These are phyloP conservation scores for Geococcyx californianus DNA, from an alignment of 2,113 vertebrate species.

Conservation along the genomic window DNA sequence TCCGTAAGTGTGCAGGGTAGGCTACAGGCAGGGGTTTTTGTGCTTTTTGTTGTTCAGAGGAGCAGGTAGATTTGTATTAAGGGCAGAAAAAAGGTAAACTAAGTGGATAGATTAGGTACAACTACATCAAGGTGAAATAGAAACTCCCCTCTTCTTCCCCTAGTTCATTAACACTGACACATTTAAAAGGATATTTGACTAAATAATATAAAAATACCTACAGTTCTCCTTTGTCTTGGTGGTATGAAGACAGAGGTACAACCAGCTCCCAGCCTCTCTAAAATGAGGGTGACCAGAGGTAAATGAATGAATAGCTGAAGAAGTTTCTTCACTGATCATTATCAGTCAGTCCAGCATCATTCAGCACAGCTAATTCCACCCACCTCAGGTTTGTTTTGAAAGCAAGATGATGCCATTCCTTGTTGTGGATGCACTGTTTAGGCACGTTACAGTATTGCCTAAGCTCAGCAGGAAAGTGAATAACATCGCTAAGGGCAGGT, in stretches of 20 bases:
- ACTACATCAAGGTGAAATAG: background rate
- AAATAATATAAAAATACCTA: background rate
- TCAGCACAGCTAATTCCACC: conserved; percentile 45
- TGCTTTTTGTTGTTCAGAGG: background rate
- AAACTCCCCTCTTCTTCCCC: background rate
- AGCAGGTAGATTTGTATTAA: conserved; percentile 42
- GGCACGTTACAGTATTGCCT: conserved; percentile 54
- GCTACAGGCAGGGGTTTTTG: background rate
- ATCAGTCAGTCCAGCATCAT: conserved; percentile 23
- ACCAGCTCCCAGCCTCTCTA: background rate
- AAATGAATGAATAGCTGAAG: conserved; percentile 41
- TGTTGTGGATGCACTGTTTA: conserved; percentile 61
- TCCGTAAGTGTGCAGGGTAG: background rate
- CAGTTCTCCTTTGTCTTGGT: background rate
- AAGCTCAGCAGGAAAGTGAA: conserved; percentile 49
- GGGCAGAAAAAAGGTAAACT: conserved; percentile 19
- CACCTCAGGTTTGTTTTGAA: conserved; percentile 64
- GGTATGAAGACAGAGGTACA: background rate
- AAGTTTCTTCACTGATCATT: conserved; percentile 36
- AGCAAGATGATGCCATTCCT: conserved; percentile 56
- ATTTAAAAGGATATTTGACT: background rate
- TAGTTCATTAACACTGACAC: background rate
- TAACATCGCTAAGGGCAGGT: conserved; percentile 45
- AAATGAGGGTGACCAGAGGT: background rate
- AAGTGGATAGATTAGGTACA: conserved; percentile 16